phyloP scores from a whole-genome alignment of 1,140 invertebrate species.

The Apis cerana region DNA sequence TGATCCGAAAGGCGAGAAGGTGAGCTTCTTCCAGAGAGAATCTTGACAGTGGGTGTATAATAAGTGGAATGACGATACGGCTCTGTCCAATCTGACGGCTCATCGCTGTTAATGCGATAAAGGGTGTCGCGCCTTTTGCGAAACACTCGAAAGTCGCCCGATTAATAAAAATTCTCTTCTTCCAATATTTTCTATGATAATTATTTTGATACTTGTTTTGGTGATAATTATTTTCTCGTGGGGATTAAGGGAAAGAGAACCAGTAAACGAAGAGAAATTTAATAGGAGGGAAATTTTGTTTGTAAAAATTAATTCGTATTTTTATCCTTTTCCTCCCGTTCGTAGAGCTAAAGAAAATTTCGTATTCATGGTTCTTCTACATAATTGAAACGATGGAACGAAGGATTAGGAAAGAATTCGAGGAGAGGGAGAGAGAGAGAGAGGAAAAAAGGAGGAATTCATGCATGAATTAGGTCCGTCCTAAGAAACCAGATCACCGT shows the following conservation, averaged over 20 bases:
- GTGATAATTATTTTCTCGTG: too few relatives aligned
- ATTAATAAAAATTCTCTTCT: neutral
- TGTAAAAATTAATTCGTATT: too few relatives aligned
- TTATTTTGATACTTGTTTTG: too few relatives aligned
- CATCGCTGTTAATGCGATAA: conserved; percentile 61
- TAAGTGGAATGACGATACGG: conserved; percentile 13
- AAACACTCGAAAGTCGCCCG: neutral
- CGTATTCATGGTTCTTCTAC: conserved; percentile 28
- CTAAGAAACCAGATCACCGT: neutral
- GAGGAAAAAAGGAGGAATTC: neutral
- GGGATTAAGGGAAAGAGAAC: too few relatives aligned
- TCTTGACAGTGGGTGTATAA: conserved; percentile 11
- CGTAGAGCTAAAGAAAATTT: neutral
- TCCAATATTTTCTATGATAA: too few relatives aligned
- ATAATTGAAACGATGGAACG: neutral
- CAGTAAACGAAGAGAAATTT: too few relatives aligned
- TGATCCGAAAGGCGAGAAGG: conserved; percentile 62
- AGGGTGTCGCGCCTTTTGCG: conserved; percentile 40
- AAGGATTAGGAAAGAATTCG: conserved; percentile 4
- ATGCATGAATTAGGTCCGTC: neutral
- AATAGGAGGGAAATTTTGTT: too few relatives aligned
- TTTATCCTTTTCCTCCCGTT: too few relatives aligned
- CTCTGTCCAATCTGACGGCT: conserved; percentile 41
- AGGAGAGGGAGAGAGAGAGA: neutral
- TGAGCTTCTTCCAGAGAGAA: neutral